A percentile compares a stretch with the other conserved stretches of the same genome.
Evolutionary conservation across 2,797 vertebrate genomes (phyloP).

Genomic region (Meda fulgida): DNA sequence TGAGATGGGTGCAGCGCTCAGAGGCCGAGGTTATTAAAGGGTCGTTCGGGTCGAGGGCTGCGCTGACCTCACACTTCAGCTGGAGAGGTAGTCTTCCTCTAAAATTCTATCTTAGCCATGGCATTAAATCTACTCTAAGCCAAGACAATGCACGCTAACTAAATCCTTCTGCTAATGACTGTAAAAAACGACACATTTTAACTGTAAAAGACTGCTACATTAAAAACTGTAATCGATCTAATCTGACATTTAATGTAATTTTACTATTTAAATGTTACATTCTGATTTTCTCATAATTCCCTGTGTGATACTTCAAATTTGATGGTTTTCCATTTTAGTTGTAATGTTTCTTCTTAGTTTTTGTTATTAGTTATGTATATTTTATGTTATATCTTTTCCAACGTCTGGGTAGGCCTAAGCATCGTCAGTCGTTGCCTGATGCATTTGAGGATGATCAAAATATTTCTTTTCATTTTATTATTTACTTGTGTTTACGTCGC

Average conservation of each 20-base stretch:
- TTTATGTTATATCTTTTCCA: not conserved
- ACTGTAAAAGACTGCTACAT: not conserved
- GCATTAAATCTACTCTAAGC: slow-evolving; percentile 39
- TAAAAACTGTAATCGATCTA: not conserved
- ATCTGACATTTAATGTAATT: not conserved
- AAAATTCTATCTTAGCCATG: slow-evolving; percentile 15
- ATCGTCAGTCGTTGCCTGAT: not conserved
- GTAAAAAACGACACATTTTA: not conserved
- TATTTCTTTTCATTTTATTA: not conserved
- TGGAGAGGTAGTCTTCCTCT: slow-evolving; percentile 33
- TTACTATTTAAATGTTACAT: not conserved
- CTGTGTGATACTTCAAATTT: not conserved
- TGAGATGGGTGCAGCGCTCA: not conserved
- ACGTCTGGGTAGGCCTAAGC: not conserved
- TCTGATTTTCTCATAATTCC: not conserved
- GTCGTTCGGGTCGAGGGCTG: slow-evolving; percentile 40
- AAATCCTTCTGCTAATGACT: slow-evolving; percentile 21
- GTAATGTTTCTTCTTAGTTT: not conserved
- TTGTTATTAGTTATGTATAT: not conserved
- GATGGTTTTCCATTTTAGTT: not conserved
- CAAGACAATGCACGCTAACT: slow-evolving; percentile 15
- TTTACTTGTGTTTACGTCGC: not conserved
- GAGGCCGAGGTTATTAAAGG: slow-evolving; percentile 51
- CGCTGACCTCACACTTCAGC: slow-evolving; percentile 45
- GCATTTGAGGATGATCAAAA: not conserved